These are phyloP conservation scores for Dryadula phaetusa DNA, from an alignment of 2,888 invertebrate genomes.

Conservation along the genomic window DNA sequence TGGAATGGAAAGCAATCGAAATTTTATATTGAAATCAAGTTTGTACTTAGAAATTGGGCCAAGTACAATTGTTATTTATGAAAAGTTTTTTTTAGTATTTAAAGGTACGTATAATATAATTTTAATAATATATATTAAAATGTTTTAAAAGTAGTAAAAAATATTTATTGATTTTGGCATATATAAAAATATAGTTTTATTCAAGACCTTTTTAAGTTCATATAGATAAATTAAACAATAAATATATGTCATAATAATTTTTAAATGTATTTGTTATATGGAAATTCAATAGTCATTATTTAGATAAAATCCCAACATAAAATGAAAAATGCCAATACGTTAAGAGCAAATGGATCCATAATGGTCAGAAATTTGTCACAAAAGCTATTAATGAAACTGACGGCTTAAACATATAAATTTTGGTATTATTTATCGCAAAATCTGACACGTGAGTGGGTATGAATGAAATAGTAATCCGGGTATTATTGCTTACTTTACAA, in stretches of 20 bases:
- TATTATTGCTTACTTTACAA: slow-evolving; percentile 30
- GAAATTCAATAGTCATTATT: not conserved
- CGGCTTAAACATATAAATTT: slow-evolving; percentile 9
- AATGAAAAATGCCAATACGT: not conserved
- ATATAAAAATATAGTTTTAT: too few species aligned
- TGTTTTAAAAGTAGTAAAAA: too few species aligned
- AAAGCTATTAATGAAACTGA: slow-evolving; percentile 3
- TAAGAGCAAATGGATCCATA: not conserved
- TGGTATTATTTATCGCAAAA: slow-evolving; percentile 16
- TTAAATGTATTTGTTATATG: not conserved
- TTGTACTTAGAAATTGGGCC: slow-evolving; percentile 8
- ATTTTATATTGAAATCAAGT: slow-evolving; percentile 9
- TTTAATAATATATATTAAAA: too few species aligned
- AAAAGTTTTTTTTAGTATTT: not conserved
- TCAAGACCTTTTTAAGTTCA: too few species aligned
- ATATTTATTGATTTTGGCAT: too few species aligned
- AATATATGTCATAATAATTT: too few species aligned
- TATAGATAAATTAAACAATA: too few species aligned
- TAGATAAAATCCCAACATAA: not conserved
- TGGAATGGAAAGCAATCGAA: slow-evolving; percentile 23
- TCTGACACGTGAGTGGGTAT: slow-evolving; percentile 29
- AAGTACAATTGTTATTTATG: not conserved
- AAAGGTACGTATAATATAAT: not conserved
- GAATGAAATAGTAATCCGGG: slow-evolving; percentile 26
- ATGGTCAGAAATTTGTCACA: slow-evolving; percentile 5